Evolutionary conservation across 2,888 invertebrate species (phyloP), one percentile per base, ranked within the genome.

Genomic region (Cerceris rybyensis): DNA sequence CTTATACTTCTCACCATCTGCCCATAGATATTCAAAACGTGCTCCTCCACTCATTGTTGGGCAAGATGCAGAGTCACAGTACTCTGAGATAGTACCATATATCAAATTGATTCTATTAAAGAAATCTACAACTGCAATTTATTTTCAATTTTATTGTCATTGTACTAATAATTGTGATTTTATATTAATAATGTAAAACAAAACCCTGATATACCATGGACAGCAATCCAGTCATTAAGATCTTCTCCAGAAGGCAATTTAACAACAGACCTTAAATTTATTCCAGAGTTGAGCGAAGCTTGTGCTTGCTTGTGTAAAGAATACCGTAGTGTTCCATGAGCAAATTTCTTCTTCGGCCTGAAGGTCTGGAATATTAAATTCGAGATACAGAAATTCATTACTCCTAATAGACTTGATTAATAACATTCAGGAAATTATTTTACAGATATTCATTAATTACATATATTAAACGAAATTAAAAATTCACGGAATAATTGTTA

Each of bases 71-170:
- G 95, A 96, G 52, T 96, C 97, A 91, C 98, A 98, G 90, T 95
- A 96, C 89, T 97, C 97, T 7, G 96, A 96, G 46, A 98, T 96
- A 0, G 97, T 98, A 8, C 98, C 98, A 93, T 98, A 98, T 85
- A 98, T 96, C 59, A 98, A 93, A 93, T 98, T 98, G 85, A 98
- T 97, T 88, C 98, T 95, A 92, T 98, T 98, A 93, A 98, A 98
- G 92, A 98, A 98, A 91, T 98, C 98, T 46, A 98, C 98, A 86
- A 98, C 97, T 97, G 92, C 68, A 94, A 93, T 81, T 70, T 72
- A 87, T 75, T 71, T n/a, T 9, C 39, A 49, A 52, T 14, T 28
- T n/a, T 50, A 50, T n/a, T 28, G 46, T 8, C 6, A 5, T 5
- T 8, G 1, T 11, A 11, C 46, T 1, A 46, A 46, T 46, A 81